Evolutionary conservation across 2,113 vertebrate genomes (phyloP), one percentile per base, ranked within the genome.

Genomic region (Takifugu bimaculatus): DNA sequence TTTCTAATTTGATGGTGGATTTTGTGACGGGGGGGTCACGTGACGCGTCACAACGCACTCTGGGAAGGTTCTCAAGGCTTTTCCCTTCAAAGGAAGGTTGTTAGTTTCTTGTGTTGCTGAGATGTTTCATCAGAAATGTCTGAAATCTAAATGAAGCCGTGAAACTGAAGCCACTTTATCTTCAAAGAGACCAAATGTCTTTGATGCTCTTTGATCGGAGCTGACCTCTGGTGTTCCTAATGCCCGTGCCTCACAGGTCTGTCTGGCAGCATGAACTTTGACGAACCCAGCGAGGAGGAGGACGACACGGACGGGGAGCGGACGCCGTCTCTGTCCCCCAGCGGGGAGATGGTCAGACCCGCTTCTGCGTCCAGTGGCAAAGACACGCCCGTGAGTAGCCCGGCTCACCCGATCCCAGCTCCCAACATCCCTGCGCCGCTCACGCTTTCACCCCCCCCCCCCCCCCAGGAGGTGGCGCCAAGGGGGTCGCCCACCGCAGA

Each of bases 261-360:
- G 82, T 94, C 91, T 4, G 92, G 83, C 72, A 98, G 93, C 59
- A 83, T 99, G 91, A 95, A 96, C 88, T 99, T 96, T 44, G 96
- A 99, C 63, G 96, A 99, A 61, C 86, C 90, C 51, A 91, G 91
- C 3, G 94, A 74, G 60, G 87, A 88, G 5, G 85, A 83, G 63
- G 82, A 81, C 63, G 92, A 93, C 39, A 85, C 25, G 26, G 83
- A 88, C 53, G 81, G 82, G 44, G 84, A 83, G 35, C 88, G 75
- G 25, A 81, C 80, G 0, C 62, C 74, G n/a, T 90, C 91, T 48
- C 82, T 76, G 57, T 93, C 92, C 2, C 81, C 85, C 0, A 63
- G 62, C 50, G 68, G 88, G 6, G 93, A 93, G 62, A 61, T 81
- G 57, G 88, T 88, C 62, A 91, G 94, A 43, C 94, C 93, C 2